Evolutionary conservation across 2,888 invertebrate genomes (phyloP).

Genomic region (Tuberolachnus salignus): DNA sequence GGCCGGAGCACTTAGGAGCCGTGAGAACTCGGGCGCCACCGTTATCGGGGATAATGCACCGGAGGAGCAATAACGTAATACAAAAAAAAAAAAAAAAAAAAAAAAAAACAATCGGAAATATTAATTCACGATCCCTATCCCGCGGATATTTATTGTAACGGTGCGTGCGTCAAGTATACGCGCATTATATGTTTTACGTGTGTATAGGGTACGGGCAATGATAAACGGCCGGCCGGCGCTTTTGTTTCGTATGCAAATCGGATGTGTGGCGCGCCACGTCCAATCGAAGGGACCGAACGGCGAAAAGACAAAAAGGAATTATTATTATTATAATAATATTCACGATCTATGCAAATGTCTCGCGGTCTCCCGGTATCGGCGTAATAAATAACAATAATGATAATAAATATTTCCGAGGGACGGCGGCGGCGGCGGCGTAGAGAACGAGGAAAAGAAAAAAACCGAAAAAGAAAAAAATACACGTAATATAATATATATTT

Average conservation of each 20-base stretch:
- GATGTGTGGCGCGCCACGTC: not conserved
- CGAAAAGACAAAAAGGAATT: slow-evolving; percentile 52
- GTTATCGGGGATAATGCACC: not conserved
- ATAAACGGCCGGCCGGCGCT: slow-evolving; percentile 44
- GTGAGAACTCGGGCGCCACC: slow-evolving; percentile 54
- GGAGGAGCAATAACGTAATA: not conserved
- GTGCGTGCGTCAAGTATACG: not conserved
- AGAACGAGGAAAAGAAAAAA: not conserved
- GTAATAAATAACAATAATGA: not conserved
- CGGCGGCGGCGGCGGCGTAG: not conserved
- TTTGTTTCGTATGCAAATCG: slow-evolving; percentile 55
- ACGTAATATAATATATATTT: no score
- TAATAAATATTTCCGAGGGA: no score
- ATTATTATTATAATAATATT: slow-evolving; percentile 5
- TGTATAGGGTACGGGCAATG: slow-evolving; percentile 25
- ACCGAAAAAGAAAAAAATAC: slow-evolving; percentile 4
- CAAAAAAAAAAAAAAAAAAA: not conserved
- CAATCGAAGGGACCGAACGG: slow-evolving; percentile 38
- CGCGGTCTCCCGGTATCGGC: not conserved
- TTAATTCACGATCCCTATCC: slow-evolving; percentile 40
- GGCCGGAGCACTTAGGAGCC: slow-evolving; percentile 49
- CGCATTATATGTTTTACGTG: no score
- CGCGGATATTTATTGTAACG: not conserved
- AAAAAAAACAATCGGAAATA: slow-evolving; percentile 50
- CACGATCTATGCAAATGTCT: slow-evolving; percentile 45